These are phyloP conservation scores for Nesospiza acunhae DNA, from an alignment of 2,113 vertebrate genomes.

Conservation along the genomic window DNA sequence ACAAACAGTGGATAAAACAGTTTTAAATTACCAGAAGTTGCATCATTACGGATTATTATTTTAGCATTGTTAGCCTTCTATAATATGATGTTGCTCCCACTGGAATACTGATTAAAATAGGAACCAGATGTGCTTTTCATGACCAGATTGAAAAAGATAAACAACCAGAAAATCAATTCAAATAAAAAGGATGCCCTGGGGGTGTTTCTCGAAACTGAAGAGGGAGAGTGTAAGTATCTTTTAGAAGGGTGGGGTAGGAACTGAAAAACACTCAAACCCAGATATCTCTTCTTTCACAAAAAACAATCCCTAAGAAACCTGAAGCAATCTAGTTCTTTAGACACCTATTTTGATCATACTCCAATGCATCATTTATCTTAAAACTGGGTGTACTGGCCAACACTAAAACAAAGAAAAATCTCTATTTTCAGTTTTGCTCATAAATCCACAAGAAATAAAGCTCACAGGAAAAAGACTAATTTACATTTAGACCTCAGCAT, in stretches of 20 bases:
- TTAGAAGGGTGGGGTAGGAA: constrained; percentile 21
- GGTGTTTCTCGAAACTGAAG: constrained; percentile 55
- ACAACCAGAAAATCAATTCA: constrained; percentile 76
- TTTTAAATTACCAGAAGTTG: constrained; percentile 77
- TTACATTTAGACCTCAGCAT: background rate
- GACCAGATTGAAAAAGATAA: constrained; percentile 75
- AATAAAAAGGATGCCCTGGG: constrained; percentile 70
- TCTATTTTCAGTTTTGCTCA: background rate
- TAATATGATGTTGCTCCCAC: constrained; percentile 77
- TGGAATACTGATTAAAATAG: constrained; percentile 80
- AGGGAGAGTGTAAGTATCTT: constrained; percentile 3
- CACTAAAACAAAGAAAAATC: background rate
- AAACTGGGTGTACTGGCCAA: background rate
- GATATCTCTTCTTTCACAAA: background rate
- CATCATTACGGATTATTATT: constrained; percentile 79
- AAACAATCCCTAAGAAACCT: background rate
- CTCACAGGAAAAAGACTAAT: background rate
- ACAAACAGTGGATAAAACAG: constrained; percentile 73
- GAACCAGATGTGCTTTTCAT: constrained; percentile 81
- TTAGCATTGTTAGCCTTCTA: constrained; percentile 78
- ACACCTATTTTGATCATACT: constrained; percentile 39
- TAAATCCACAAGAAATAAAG: constrained; percentile 4
- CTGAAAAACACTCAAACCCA: background rate
- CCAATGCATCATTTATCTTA: background rate
- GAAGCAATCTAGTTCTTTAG: constrained; percentile 26